Evolutionary conservation across 2,888 invertebrate genomes (phyloP).

Genomic region (Cephalotes varians): DNA sequence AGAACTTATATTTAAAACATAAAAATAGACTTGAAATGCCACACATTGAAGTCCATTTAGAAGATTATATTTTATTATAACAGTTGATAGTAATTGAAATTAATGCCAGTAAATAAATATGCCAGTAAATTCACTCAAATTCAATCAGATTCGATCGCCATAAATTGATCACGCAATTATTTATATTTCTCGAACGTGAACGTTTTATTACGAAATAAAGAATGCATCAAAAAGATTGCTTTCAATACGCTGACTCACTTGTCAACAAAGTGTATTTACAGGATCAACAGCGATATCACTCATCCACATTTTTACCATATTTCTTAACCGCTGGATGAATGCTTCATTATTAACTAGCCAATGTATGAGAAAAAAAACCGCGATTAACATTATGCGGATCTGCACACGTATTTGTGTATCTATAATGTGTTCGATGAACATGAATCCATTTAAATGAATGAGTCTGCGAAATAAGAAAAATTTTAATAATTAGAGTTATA

Average conservation of each 20-base stretch:
- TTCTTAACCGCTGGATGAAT: slow-evolving; percentile 94
- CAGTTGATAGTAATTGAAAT: neutral
- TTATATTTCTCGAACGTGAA: neutral
- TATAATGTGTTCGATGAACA: slow-evolving; percentile 91
- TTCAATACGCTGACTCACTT: slow-evolving; percentile 86
- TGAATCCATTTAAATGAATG: slow-evolving; percentile 82
- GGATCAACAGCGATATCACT: slow-evolving; percentile 93
- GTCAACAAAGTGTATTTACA: slow-evolving; percentile 92
- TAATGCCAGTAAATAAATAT: neutral
- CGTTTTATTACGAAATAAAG: neutral
- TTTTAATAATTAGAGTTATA: neutral
- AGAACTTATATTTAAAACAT: neutral
- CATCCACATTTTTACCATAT: slow-evolving; percentile 94
- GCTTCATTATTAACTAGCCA: slow-evolving; percentile 97
- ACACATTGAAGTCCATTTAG: neutral
- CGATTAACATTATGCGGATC: slow-evolving; percentile 94
- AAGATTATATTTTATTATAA: neutral
- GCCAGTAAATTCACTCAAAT: no score
- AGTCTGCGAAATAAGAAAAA: slow-evolving; percentile 71
- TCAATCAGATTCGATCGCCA: neutral
- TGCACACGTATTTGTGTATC: slow-evolving; percentile 91
- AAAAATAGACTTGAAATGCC: neutral
- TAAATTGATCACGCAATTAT: neutral
- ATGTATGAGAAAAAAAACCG: slow-evolving; percentile 97
- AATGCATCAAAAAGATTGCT: neutral